A percentile compares a stretch with the other conserved stretches of the same genome.
phyloP scores from a whole-genome alignment of 1,140 invertebrate species.

The Drosophila nebulosa region DNA sequence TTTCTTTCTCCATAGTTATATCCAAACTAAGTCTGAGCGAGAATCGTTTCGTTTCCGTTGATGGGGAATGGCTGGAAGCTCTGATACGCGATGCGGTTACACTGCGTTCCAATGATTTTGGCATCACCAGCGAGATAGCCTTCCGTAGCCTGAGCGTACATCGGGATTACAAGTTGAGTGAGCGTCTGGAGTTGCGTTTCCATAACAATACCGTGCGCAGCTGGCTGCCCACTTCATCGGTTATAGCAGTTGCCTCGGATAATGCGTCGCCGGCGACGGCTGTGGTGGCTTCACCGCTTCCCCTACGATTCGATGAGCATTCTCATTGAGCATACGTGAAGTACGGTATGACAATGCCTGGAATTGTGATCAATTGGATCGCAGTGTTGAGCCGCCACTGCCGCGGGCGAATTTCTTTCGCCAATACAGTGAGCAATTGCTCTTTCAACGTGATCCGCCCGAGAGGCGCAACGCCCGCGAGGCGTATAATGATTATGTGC shows the following conservation, averaged over 20 bases:
- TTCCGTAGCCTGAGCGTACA: slow-evolving; percentile 66
- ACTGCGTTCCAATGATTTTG: slow-evolving; percentile 67
- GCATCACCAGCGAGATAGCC: slow-evolving; percentile 64
- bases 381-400: slow-evolving; percentile 44
- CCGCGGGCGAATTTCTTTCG: slow-evolving; percentile 66
- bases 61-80: slow-evolving; percentile 71
- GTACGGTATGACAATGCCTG: slow-evolving; percentile 61
- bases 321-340: slow-evolving; percentile 57
- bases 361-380: slow-evolving; percentile 60
- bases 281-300: slow-evolving; percentile 15
- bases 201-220: slow-evolving; percentile 68
- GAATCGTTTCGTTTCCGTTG: slow-evolving; percentile 61
- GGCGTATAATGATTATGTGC: slow-evolving; percentile 10
- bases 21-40: slow-evolving; percentile 66
- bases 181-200: slow-evolving; percentile 70
- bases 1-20: slow-evolving; percentile 42
- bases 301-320: slow-evolving; percentile 59
- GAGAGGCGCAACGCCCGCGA: not conserved
- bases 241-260: not conserved
- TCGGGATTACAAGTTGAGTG: slow-evolving; percentile 65
- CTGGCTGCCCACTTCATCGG: slow-evolving; percentile 5
- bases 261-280: no score
- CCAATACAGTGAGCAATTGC: slow-evolving; percentile 53
- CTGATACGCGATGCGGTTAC: slow-evolving; percentile 57
- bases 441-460: slow-evolving; percentile 22